Evolutionary conservation across 2,113 vertebrate species (phyloP), one percentile per base, ranked within the genome.

Genomic region (Zingel zingel): DNA sequence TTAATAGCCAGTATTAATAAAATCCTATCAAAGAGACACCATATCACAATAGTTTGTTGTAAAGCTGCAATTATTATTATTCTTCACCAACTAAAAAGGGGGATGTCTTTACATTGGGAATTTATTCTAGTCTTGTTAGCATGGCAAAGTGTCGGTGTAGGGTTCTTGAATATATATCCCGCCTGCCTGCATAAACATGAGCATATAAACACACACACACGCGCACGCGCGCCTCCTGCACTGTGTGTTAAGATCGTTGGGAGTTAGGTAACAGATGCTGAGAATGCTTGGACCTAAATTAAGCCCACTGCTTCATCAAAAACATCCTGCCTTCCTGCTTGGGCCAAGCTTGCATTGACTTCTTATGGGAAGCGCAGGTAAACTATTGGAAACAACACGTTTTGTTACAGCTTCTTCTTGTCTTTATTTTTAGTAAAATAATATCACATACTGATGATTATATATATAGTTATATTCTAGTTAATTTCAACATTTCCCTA

Each of bases 271-370:
- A 95, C 95, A 95, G 94, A 96, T 95, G 95, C 92, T 95, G 94
- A 94, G 93, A 94, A 95, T 95, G 90, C 93, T 91, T 92, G 93
- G 88, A 71, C 86, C 96, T 96, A 96, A 96, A 96, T 96, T 92
- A 95, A 94, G 93, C 94, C 81, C 95, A 92, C 89, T 87, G 93
- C 90, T 95, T 95, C 94, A 96, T 96, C 95, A 95, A 95, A 96
- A 96, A 96, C 95, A 96, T 96, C 96, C 96, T 95, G 86, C 86
- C 90, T 82, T 92, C 88, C 88, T 94, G 87, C 93, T 87, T 86
- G 89, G 23, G 73, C 90, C 77, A 78, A 92, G 93, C 91, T 91
- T 92, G 89, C 92, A 84, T 92, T 92, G 88, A 93, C 94, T 94
- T 93, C 93, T 95, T 91, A 85, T 84, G 84, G 87, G 74, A 88